Percentiles rank a stretch among this genome's conserved stretches.
Conservation (phyloP, 2,113 vertebrate genomes). For the Seriola aureovittata region DNA sequence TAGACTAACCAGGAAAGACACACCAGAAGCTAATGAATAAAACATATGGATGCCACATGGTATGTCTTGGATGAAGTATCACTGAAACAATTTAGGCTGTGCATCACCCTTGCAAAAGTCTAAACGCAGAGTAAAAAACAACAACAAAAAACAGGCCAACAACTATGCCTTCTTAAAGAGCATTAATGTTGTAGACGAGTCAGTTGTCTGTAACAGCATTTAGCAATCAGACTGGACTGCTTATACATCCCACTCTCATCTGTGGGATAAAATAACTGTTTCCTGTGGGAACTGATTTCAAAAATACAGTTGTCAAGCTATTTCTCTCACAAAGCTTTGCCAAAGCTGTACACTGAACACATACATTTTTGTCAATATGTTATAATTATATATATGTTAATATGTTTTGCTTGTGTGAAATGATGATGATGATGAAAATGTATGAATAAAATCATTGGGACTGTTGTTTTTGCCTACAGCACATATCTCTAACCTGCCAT, state of each 20-base stretch:
- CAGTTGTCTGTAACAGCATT: background rate
- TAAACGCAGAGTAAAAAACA: background rate
- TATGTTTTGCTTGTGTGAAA: background rate
- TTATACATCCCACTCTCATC: background rate
- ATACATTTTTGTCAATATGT: background rate
- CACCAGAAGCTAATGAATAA: background rate
- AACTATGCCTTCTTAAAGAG: background rate
- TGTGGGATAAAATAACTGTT: background rate
- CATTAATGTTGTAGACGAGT: background rate
- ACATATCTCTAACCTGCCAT: background rate
- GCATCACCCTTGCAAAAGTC: background rate
- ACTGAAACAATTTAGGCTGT: background rate
- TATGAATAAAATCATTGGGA: background rate
- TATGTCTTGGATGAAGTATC: background rate
- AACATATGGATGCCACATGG: background rate
- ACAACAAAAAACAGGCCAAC: background rate
- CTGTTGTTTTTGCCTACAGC: background rate
- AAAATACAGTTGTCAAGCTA: background rate
- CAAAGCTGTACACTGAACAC: background rate
- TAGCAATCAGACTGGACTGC: background rate
- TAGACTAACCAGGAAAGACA: background rate
- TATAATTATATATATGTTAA: background rate
- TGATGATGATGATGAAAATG: background rate
- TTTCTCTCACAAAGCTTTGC: background rate
- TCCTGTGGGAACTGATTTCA: background rate